Conservation (phyloP, 2,888 invertebrate species). For the Drosophila atroscutellata region DNA sequence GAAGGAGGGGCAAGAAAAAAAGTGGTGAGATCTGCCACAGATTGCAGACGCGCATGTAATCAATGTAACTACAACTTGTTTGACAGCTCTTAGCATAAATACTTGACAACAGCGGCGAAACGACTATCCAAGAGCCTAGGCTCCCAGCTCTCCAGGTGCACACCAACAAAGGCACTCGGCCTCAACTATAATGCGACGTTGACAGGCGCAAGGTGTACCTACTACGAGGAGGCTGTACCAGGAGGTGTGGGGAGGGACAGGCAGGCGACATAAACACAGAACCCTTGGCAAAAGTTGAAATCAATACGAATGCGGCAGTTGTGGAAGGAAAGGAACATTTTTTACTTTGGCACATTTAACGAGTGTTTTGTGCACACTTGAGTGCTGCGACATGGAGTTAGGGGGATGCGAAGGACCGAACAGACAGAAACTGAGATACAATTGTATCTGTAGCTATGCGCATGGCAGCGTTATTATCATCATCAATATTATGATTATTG, state of each 20-base stretch:
- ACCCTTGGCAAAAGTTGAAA: slow-evolving; percentile 41
- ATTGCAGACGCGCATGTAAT: slow-evolving; percentile 61
- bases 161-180: background rate
- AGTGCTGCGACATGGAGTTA: slow-evolving; percentile 22
- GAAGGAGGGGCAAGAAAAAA: slow-evolving; percentile 1
- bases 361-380: slow-evolving; percentile 77
- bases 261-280: slow-evolving; percentile 64
- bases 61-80: slow-evolving; percentile 80
- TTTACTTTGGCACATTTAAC: slow-evolving; percentile 79
- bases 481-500: slow-evolving; percentile 65
- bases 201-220: slow-evolving; percentile 61
- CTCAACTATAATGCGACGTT: slow-evolving; percentile 28
- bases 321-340: slow-evolving; percentile 48
- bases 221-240: background rate
- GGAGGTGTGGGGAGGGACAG: slow-evolving; percentile 46
- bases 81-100: slow-evolving; percentile 81
- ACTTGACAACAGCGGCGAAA: slow-evolving; percentile 61
- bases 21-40: slow-evolving; percentile 31
- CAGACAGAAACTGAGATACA: slow-evolving; percentile 48
- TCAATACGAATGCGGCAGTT: slow-evolving; percentile 44
- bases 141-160: slow-evolving; percentile 3
- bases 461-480: slow-evolving; percentile 64
- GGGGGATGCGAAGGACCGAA: background rate
- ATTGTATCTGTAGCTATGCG: slow-evolving; percentile 54
- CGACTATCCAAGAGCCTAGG: slow-evolving; percentile 29